phyloP scores from a whole-genome alignment of 2,797 vertebrate species.

The Gadopsis marmoratus region DNA sequence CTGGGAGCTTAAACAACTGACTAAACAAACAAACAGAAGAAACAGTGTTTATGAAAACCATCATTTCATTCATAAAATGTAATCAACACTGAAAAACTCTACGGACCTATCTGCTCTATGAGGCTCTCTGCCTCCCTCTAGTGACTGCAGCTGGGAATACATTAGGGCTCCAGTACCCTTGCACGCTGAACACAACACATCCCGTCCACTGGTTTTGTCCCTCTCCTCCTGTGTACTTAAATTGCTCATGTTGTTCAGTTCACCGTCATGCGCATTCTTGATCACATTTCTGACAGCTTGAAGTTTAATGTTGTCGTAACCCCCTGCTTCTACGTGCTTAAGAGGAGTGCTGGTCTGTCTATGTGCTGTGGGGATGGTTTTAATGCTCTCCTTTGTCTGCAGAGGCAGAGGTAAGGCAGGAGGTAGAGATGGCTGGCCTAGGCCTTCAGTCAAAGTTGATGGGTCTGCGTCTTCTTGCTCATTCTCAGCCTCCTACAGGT shows the following conservation, averaged over 20 bases:
- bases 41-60: not conserved
- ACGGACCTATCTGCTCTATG: conserved; percentile 57
- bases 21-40: conserved; percentile 43
- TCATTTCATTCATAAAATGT: not conserved
- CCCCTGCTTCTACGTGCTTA: not conserved
- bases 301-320: not conserved
- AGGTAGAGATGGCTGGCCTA: not conserved
- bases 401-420: not conserved
- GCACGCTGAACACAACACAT: conserved; percentile 31
- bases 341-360: not conserved
- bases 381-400: conserved; percentile 17
- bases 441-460: conserved; percentile 30
- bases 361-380: not conserved
- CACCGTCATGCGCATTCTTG: not conserved
- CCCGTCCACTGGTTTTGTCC: conserved; percentile 5
- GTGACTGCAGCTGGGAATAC: conserved; percentile 36
- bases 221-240: conserved; percentile 6
- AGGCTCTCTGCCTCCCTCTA: conserved; percentile 66
- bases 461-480: conserved; percentile 36
- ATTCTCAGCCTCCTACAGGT: conserved; percentile 32
- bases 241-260: conserved; percentile 6
- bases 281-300: not conserved
- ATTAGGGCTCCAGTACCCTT: conserved; percentile 21
- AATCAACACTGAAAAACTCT: not conserved
- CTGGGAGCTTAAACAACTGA: conserved; percentile 39